Percentiles rank a stretch among this genome's conserved stretches.
phyloP scores from a whole-genome alignment of 2,113 vertebrate genomes.

The Ceyx cyanopectus region DNA sequence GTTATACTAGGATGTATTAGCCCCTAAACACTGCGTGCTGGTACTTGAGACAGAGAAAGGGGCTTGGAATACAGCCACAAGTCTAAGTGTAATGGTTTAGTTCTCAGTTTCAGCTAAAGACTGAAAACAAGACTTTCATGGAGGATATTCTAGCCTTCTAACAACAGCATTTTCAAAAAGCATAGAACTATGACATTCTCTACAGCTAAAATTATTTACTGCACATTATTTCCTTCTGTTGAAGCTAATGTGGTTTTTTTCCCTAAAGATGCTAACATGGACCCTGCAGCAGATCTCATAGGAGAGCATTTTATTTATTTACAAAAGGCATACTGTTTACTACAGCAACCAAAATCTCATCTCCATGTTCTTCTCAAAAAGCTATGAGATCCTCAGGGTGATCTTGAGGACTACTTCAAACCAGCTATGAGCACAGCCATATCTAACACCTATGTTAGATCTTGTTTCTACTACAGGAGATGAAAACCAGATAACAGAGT shows the following conservation, averaged over 20 bases:
- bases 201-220: background rate
- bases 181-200: background rate
- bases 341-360: background rate
- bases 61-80: background rate
- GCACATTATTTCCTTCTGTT: background rate
- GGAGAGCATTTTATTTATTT: background rate
- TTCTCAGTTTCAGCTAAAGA: background rate
- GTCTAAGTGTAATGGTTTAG: background rate
- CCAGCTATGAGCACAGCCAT: rapidly evolving
- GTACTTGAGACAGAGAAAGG: background rate
- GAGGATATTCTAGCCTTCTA: background rate
- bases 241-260: rapidly evolving
- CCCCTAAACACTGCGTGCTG: background rate
- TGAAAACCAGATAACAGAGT: background rate
- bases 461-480: background rate
- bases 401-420: background rate
- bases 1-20: background rate
- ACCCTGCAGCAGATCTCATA: background rate
- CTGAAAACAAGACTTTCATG: background rate
- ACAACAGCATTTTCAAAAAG: background rate
- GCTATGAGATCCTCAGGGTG: background rate
- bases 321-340: background rate
- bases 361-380: background rate
- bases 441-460: background rate
- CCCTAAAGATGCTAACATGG: background rate